Base-by-base conservation (phyloP, 2,797 vertebrate genomes). In the Helostoma temminkii region DNA sequence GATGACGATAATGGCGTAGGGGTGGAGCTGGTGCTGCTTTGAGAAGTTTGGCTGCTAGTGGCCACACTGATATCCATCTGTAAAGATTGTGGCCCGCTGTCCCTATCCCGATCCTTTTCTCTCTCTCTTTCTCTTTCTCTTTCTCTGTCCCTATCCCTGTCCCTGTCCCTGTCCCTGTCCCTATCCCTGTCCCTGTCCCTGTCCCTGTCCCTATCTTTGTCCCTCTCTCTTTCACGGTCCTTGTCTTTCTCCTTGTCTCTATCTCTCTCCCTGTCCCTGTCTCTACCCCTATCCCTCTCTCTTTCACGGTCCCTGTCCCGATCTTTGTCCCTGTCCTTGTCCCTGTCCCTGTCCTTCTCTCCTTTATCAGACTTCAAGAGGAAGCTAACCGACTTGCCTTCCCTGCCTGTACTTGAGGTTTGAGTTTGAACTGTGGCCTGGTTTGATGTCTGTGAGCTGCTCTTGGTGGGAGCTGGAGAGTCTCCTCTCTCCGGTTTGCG, bases 401-500 rank as follows among this genome's bases (percentile, higher is more conserved):
- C 94, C 93, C 93, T 94, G 91, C 93, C 78, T 49, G 91, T 16
- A 72, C 86, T 80, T 1, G 83, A 88, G 59, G 93, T 93, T 66
- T 93, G 93, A 50, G 92, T 93, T 87, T 93, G 92, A 24, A 89
- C 90, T 48, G 90, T 91, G 59, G 91, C 66, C 84, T 95, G 92
- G 19, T 79, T 89, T 0, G 92, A 90, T 41, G 76, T 43, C 46
- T 92, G 89, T 6, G 90, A 92, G 59, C 84, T 61, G 77, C 80
- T 83, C 76, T 93, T 91, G 53, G 53, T 89, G 4, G 94, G 95
- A 25, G 83, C 86, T 0, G 94, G 88, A 53, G 95, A 93, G 68
- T 93, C 79, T 39, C 96, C 96, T 71, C 95, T 93, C 2, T 96
- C 95, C 0, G 95, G 94, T 59, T 95, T 95, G 70, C 94, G 94